Percentiles rank a stretch among this genome's conserved stretches.
phyloP scores from a whole-genome alignment of 2,113 vertebrate genomes.

The Cyanoramphus novaezelandiae region DNA sequence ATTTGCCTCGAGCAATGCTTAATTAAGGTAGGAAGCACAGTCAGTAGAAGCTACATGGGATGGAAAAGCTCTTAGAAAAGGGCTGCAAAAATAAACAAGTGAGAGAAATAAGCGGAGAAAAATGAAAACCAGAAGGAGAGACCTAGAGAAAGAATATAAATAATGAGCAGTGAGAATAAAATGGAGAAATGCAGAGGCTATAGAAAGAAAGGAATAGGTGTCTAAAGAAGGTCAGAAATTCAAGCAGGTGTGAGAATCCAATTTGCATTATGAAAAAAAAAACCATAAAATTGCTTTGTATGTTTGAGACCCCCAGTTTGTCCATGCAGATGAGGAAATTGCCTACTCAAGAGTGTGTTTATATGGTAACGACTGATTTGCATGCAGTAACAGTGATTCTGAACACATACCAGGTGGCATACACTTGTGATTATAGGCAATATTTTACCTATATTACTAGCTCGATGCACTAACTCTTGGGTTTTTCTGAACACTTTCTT shows the following conservation, averaged over 20 bases:
- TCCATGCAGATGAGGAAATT: not conserved
- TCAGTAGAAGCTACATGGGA: not conserved
- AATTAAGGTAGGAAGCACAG: not conserved
- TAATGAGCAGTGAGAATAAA: not conserved
- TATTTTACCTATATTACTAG: not conserved
- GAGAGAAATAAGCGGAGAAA: not conserved
- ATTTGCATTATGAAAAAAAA: not conserved
- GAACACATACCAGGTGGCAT: not conserved
- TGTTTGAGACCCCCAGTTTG: not conserved
- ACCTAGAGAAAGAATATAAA: not conserved
- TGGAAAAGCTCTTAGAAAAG: not conserved
- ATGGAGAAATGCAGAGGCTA: not conserved
- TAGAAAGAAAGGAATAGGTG: not conserved
- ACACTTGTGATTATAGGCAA: not conserved
- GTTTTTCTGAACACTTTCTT: not conserved
- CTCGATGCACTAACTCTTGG: not conserved
- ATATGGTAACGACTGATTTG: not conserved
- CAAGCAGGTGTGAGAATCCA: not conserved
- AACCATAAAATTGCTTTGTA: not conserved
- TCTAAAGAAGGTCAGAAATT: not conserved
- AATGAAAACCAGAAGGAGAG: not conserved
- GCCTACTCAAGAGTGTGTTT: not conserved
- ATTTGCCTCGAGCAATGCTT: not conserved
- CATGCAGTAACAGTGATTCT: not conserved
- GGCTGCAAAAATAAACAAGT: not conserved